phyloP scores from a whole-genome alignment of 2,797 vertebrate genomes.

The Tinamus major region DNA sequence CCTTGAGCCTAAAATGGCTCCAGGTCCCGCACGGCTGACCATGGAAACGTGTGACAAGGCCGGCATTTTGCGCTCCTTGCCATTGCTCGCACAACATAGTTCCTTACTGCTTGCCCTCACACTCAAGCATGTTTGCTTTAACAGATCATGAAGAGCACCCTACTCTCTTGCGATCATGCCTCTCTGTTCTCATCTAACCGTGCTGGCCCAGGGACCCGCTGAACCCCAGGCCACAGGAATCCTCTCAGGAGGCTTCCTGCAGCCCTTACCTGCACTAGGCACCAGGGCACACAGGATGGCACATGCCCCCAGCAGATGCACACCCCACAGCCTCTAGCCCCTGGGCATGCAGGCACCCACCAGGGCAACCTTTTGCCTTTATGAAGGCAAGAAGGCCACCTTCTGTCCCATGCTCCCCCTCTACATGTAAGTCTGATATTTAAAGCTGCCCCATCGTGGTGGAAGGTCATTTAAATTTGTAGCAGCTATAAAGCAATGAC shows the following conservation, averaged over 20 bases:
- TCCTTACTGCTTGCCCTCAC: not conserved
- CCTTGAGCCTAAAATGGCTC: not conserved
- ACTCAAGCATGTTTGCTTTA: not conserved
- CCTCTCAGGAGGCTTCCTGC: not conserved
- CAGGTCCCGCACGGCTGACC: not conserved
- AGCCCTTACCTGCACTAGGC: not conserved
- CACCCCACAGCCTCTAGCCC: not conserved
- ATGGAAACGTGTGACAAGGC: no score
- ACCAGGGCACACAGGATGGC: not conserved
- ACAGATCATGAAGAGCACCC: not conserved
- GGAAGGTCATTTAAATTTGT: not conserved
- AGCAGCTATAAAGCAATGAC: not conserved
- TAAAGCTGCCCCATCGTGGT: not conserved
- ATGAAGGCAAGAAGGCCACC: not conserved
- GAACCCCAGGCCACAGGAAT: not conserved
- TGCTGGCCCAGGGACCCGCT: not conserved
- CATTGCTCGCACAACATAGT: not conserved
- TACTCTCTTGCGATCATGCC: not conserved
- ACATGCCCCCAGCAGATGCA: not conserved
- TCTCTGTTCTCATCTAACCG: not conserved
- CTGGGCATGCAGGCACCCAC: not conserved
- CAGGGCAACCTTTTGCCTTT: not conserved
- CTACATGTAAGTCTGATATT: accelerated
- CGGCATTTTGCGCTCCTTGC: not conserved
- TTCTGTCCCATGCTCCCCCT: not conserved